phyloP scores from a whole-genome alignment of 1,140 invertebrate genomes.

The Mya arenaria region DNA sequence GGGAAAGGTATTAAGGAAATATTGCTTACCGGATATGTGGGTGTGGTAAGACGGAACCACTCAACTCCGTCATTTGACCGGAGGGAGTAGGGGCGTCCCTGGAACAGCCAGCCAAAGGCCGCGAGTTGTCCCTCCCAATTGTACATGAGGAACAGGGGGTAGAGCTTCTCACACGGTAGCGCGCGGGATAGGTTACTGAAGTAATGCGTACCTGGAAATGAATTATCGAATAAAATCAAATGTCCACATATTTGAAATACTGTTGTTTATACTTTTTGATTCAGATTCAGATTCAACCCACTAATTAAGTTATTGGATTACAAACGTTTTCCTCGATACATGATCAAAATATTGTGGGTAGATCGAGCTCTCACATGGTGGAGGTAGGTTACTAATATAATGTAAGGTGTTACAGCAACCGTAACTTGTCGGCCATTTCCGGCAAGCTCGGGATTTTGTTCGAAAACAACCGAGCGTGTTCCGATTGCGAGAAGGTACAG shows the following conservation, averaged over 20 bases:
- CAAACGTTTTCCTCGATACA: not conserved
- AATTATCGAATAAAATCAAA: slow-evolving; percentile 22
- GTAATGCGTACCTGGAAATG: slow-evolving; percentile 71
- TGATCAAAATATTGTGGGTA: not conserved
- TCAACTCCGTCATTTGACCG: slow-evolving; percentile 1
- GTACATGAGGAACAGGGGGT: slow-evolving; percentile 77
- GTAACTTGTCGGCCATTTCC: too few species aligned
- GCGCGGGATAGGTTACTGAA: slow-evolving; percentile 69
- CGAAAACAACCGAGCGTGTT: too few species aligned
- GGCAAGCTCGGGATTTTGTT: too few species aligned
- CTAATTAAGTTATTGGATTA: not conserved
- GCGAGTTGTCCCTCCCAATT: slow-evolving; percentile 73
- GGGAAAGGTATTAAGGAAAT: not conserved
- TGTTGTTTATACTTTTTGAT: not conserved
- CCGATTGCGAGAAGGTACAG: too few species aligned
- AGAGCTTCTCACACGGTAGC: slow-evolving; percentile 72
- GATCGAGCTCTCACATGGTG: not conserved
- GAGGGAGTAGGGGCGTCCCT: slow-evolving; percentile 57
- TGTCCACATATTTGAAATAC: not conserved
- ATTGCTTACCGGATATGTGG: slow-evolving; percentile 54
- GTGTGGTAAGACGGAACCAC: slow-evolving; percentile 28
- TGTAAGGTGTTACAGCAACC: too few species aligned
- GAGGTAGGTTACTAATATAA: not conserved
- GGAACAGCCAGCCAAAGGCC: slow-evolving; percentile 77
- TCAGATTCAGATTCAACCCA: not conserved